phyloP scores from a whole-genome alignment of 2,113 vertebrate species.

The Myotis yumanensis region DNA sequence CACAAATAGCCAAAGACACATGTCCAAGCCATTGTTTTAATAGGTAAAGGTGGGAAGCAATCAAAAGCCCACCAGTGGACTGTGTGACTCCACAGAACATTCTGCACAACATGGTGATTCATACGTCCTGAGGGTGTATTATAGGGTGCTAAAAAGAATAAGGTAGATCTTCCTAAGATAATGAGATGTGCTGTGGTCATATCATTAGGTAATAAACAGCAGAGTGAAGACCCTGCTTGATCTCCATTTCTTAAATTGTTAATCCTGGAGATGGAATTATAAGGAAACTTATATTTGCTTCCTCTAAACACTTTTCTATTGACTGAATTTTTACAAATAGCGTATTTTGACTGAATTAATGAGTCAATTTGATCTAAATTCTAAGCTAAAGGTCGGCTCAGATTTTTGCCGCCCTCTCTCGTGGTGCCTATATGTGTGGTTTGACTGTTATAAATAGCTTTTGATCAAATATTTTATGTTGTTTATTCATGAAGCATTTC shows the following conservation, averaged over 20 bases:
- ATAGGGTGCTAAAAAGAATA: not conserved
- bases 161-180: not conserved
- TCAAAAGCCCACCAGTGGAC: not conserved
- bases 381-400: not conserved
- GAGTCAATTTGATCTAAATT: conserved; percentile 21
- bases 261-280: not conserved
- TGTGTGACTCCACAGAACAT: not conserved
- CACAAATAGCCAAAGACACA: not conserved
- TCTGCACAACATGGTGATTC: not conserved
- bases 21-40: not conserved
- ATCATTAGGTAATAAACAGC: not conserved
- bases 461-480: not conserved
- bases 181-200: not conserved
- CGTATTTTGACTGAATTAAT: conserved; percentile 31
- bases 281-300: not conserved
- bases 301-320: not conserved
- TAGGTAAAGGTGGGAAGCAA: not conserved
- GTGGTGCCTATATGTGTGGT: not conserved
- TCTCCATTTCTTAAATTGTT: not conserved
- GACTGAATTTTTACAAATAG: not conserved
- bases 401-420: not conserved
- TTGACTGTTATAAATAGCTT: not conserved
- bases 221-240: not conserved
- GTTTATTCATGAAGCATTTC: conserved; percentile 16
- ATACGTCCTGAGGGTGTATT: not conserved